Conservation (phyloP, 92 coral and sea anemone species). For the Zoanthus sociatus region DNA sequence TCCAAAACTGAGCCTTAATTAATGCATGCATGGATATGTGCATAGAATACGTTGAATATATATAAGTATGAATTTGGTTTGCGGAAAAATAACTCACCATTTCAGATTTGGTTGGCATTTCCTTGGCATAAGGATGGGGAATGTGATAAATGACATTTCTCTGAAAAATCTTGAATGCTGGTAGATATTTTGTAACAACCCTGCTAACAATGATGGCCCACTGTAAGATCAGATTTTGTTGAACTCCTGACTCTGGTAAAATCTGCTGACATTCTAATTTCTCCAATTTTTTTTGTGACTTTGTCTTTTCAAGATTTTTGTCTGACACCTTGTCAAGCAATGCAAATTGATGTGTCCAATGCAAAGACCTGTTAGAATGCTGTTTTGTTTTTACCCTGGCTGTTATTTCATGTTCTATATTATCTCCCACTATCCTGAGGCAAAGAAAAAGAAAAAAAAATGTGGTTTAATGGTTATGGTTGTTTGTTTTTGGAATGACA, state of each 20-base stretch:
- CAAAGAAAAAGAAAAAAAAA: not conserved
- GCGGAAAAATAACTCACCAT: constrained; percentile 1
- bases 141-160: constrained; percentile 48
- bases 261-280: not conserved
- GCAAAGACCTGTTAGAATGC: constrained; percentile 55
- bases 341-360: constrained; percentile 69
- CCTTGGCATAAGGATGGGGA: constrained; percentile 31
- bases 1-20: too few species aligned
- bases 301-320: not conserved
- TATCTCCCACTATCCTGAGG: constrained; percentile 67
- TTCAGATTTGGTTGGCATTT: constrained; percentile 36
- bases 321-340: not conserved
- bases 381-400: constrained; percentile 61
- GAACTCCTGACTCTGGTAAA: constrained; percentile 31
- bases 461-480: not conserved
- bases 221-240: constrained; percentile 36
- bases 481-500: not conserved
- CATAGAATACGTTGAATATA: too few species aligned
- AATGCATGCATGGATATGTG: too few species aligned
- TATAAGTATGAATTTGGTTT: too few species aligned
- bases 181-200: constrained; percentile 38
- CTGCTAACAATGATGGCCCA: constrained; percentile 45
- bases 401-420: constrained; percentile 62
- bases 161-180: constrained; percentile 33
- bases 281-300: not conserved